Conservation (phyloP, 2,113 vertebrate genomes). For the Silurus glanis region DNA sequence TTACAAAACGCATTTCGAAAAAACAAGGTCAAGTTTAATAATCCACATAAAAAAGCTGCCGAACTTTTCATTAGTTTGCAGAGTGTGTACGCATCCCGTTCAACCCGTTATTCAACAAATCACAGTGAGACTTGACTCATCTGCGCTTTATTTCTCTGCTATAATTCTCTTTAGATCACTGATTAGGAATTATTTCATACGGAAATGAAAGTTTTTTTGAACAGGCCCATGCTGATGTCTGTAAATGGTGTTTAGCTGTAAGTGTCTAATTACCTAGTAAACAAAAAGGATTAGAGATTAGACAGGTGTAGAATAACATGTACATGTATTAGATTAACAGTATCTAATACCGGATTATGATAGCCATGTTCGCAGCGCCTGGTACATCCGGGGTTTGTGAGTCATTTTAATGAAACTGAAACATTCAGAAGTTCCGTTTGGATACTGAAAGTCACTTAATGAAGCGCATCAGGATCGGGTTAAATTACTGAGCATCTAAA, state of each 20-base stretch:
- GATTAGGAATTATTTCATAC: background rate
- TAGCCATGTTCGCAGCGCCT: background rate
- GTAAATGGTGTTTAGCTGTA: background rate
- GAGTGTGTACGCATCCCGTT: background rate
- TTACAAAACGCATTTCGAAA: background rate
- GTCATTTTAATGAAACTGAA: background rate
- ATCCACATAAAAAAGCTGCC: background rate
- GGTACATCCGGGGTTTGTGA: background rate
- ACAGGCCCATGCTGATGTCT: background rate
- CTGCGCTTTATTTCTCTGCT: background rate
- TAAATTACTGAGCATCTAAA: background rate
- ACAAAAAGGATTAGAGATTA: background rate
- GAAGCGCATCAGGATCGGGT: too few species aligned
- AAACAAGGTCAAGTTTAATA: background rate
- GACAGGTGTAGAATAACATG: background rate
- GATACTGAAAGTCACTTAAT: background rate
- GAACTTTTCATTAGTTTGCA: background rate
- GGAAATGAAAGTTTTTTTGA: background rate
- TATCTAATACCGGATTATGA: background rate
- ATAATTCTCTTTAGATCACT: background rate
- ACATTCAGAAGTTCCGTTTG: background rate
- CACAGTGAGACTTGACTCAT: background rate
- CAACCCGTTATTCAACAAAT: background rate
- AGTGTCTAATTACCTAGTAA: too few species aligned
- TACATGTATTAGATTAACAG: background rate